These are phyloP conservation scores for Epistrophella euchroma DNA, from an alignment of 2,888 invertebrate genomes.

Conservation along the genomic window DNA sequence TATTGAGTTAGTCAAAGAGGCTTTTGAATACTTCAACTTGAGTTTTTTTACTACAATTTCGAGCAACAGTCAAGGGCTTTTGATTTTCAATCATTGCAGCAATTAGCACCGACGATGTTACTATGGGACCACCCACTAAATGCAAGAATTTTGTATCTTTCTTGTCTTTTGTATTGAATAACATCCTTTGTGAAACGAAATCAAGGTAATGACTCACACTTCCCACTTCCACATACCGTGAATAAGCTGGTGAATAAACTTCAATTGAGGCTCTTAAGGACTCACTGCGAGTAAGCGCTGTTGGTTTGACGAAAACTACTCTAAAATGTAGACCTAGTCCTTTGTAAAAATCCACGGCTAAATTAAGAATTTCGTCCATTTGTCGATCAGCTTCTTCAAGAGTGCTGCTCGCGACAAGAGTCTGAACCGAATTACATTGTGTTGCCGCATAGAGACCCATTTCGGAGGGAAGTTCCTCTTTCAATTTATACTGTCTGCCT, in stretches of 20 bases:
- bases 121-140: constrained; percentile 89
- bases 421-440: constrained; percentile 88
- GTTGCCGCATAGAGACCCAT: constrained; percentile 87
- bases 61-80: constrained; percentile 73
- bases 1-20: constrained; percentile 78
- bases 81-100: constrained; percentile 90
- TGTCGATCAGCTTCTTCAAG: constrained; percentile 84
- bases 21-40: constrained; percentile 80
- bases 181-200: constrained; percentile 91
- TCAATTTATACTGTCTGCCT: constrained; percentile 88
- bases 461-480: constrained; percentile 62
- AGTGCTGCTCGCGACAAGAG: constrained; percentile 87
- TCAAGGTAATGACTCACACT: constrained; percentile 89
- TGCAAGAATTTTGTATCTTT: constrained; percentile 87
- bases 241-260: constrained; percentile 88
- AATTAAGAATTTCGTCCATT: constrained; percentile 85
- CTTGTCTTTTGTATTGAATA: constrained; percentile 87
- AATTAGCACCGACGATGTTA: constrained; percentile 90
- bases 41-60: constrained; percentile 52
- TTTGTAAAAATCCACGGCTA: constrained; percentile 86
- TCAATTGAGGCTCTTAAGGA: constrained; percentile 88
- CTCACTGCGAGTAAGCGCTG: constrained; percentile 87
- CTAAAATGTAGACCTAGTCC: constrained; percentile 88
- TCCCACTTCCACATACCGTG: constrained; percentile 89
- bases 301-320: constrained; percentile 86